phyloP scores from a whole-genome alignment of 2,888 invertebrate species.

The Phaedon cochleariae region DNA sequence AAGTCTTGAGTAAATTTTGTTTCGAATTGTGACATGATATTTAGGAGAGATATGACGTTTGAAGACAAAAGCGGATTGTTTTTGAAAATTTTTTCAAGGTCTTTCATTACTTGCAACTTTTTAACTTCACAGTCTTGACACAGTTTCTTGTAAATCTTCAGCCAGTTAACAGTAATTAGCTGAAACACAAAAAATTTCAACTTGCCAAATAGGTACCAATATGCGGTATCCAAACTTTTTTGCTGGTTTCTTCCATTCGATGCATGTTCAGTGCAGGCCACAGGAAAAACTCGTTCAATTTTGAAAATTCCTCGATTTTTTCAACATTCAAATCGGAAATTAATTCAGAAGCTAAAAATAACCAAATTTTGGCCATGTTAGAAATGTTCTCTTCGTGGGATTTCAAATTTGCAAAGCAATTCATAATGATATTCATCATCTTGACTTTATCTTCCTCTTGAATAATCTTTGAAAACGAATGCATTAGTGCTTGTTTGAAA shows the following conservation, averaged over 20 bases:
- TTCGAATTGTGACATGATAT: conserved; percentile 38
- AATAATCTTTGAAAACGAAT: conserved; percentile 29
- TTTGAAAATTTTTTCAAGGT: conserved; percentile 41
- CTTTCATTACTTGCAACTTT: conserved; percentile 41
- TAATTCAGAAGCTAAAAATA: conserved; percentile 33
- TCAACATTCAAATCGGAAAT: conserved; percentile 28
- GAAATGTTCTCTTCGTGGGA: conserved; percentile 31
- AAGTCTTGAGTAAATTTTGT: conserved; percentile 30
- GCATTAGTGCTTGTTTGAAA: conserved; percentile 25
- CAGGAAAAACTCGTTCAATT: conserved; percentile 38
- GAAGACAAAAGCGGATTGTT: conserved; percentile 44
- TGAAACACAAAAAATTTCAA: conserved; percentile 25
- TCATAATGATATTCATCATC: conserved; percentile 30
- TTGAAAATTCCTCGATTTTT: conserved; percentile 29
- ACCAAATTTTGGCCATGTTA: conserved; percentile 41
- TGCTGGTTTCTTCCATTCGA: conserved; percentile 34
- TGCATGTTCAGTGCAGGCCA: conserved; percentile 47
- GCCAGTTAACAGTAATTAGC: conserved; percentile 37
- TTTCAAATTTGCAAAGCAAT: conserved; percentile 27
- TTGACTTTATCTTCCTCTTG: conserved; percentile 30
- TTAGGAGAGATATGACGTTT: conserved; percentile 40
- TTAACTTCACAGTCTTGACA: conserved; percentile 36
- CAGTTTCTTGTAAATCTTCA: conserved; percentile 36
- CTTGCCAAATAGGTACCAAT: no score
- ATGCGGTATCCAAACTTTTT: conserved; percentile 41